phyloP scores from a whole-genome alignment of 2,888 invertebrate species.

The Ectobius pallidus region DNA sequence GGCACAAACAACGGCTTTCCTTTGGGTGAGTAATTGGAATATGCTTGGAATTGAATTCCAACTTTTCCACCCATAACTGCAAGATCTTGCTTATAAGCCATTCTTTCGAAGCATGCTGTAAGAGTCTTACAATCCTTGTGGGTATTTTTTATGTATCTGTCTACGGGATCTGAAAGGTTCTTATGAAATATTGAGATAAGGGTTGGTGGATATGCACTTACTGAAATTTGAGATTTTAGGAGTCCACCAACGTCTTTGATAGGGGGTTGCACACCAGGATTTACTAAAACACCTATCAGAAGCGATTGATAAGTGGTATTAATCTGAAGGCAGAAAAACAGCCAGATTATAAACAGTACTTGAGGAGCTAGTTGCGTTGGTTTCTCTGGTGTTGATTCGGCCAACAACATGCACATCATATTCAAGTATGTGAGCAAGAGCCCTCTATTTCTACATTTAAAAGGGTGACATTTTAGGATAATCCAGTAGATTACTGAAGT shows the following conservation, averaged over 20 bases:
- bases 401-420: neutral
- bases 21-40: neutral
- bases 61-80: neutral
- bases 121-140: neutral
- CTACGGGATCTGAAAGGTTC: neutral
- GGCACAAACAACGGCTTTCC: neutral
- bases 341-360: neutral
- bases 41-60: neutral
- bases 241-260: neutral
- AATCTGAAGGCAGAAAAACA: neutral
- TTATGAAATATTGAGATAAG: neutral
- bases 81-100: neutral
- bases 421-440: neutral
- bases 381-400: neutral
- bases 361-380: neutral
- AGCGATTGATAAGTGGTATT: neutral
- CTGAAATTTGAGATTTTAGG: neutral
- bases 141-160: neutral
- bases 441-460: neutral
- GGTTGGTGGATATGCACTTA: neutral
- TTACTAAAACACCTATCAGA: neutral
- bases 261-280: neutral
- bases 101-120: neutral
- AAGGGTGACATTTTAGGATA: neutral
- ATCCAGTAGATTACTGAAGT: neutral